These are phyloP conservation scores for Pangasius djambal DNA, from an alignment of 2,797 vertebrate genomes.

Conservation along the genomic window DNA sequence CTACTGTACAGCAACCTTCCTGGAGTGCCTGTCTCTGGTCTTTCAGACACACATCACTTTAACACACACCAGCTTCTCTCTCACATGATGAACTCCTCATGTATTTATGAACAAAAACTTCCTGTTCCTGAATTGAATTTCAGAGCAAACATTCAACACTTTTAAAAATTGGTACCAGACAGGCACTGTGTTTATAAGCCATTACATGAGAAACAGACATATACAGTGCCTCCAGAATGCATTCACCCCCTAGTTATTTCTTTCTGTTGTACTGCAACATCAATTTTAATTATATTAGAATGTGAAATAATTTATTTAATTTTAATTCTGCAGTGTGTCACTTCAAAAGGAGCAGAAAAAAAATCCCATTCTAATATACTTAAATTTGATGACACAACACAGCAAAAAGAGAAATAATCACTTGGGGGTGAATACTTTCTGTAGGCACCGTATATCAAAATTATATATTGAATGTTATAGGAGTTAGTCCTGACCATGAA, in stretches of 20 bases:
- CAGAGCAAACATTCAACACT: not conserved
- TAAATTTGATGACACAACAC: not conserved
- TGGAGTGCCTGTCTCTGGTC: not conserved
- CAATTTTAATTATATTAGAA: not conserved
- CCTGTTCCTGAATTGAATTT: not conserved
- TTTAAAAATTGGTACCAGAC: not conserved
- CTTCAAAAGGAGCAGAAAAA: no score
- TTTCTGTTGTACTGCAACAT: not conserved
- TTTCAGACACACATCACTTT: not conserved
- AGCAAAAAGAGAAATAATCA: not conserved
- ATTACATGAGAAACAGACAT: not conserved
- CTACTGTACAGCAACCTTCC: not conserved
- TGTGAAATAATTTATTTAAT: not conserved
- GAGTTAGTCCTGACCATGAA: not conserved
- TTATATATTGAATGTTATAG: not conserved
- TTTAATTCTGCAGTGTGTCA: not conserved
- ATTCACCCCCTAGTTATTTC: not conserved
- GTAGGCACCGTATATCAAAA: not conserved
- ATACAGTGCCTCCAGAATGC: not conserved
- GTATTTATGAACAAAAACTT: not conserved
- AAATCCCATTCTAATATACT: not conserved
- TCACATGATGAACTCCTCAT: not conserved
- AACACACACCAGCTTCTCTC: not conserved
- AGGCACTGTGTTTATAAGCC: not conserved
- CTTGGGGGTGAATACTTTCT: not conserved